Evolutionary conservation across 2,113 vertebrate species (phyloP), one percentile per base, ranked within the genome.

Genomic region (Dipodomys merriami): DNA sequence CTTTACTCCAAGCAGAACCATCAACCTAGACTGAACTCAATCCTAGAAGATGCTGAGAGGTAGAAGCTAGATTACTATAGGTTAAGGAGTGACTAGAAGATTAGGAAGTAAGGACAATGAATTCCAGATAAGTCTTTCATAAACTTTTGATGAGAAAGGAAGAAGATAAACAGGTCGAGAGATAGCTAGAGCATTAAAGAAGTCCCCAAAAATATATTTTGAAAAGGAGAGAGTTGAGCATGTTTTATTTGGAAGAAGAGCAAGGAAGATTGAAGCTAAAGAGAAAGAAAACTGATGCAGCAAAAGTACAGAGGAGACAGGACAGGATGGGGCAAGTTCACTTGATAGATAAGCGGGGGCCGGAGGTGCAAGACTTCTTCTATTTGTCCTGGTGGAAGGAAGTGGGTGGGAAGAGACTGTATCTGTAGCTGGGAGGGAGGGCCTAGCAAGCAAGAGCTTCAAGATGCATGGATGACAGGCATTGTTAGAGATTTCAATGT

Each of bases 71-170:
- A 49, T 2, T 68, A 5, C 33, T 53, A 19, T 11, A 33, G 15
- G 5, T 20, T 91, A 25, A 88, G 39, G 69, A 73, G 25, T 57
- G 25, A 87, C 74, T 6, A 35, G 23, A 10, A 84, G 23, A 93
- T 85, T 33, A 87, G 7, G 7, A 87, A 82, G 46, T 57, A 30
- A 84, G 15, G 3, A 90, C 4, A 62, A 22, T 35, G 69, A 81
- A 35, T 39, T 84, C 33, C 60, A 88, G 12, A 71, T 29, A 68
- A 83, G 12, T 72, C 7, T 65, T 91, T 78, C 49, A 62, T 74
- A 73, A 94, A 84, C 85, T 64, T 78, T 85, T 89, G 69, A 79
- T 90, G 44, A 86, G 49, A 76, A 80, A 10, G 25, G 20, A 60
- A 80, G 39, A 79, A 39, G 25, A 93, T n/a, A 91, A 87, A 81